phyloP scores from a whole-genome alignment of 2,797 vertebrate genomes.

The Chelon auratus region DNA sequence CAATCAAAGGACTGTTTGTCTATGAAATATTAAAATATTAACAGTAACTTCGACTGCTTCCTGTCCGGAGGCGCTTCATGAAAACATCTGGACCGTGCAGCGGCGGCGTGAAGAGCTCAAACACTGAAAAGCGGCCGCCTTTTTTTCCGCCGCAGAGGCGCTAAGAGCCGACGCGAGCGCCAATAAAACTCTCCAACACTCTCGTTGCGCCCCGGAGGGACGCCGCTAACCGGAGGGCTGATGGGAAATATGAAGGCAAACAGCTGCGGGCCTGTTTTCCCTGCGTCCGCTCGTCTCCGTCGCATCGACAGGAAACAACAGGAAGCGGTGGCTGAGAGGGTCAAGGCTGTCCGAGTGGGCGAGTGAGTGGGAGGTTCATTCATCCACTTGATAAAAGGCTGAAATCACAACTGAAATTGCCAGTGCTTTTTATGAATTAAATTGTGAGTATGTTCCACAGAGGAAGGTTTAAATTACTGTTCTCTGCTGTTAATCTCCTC shows the following conservation, averaged over 20 bases:
- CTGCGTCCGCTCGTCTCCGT: conserved; percentile 49
- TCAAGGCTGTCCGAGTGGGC: conserved; percentile 36
- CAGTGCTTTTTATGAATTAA: background rate
- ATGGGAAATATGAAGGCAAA: conserved; percentile 55
- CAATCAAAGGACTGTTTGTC: too few relatives aligned
- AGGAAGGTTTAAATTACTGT: too few relatives aligned
- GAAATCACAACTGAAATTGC: background rate
- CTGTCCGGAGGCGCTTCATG: background rate
- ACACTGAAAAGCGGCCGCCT: conserved; percentile 2
- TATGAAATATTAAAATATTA: too few relatives aligned
- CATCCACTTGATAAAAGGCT: conserved; percentile 3
- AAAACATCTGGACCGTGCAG: background rate
- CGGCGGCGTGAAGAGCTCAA: conserved; percentile 9
- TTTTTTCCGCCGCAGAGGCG: conserved; percentile 3
- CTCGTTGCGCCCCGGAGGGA: conserved; percentile 16
- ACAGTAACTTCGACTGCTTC: too few relatives aligned
- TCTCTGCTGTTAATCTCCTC: too few relatives aligned
- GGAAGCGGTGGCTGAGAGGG: conserved; percentile 62
- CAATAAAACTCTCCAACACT: conserved; percentile 36
- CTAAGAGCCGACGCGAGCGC: conserved; percentile 28
- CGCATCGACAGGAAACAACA: conserved; percentile 70
- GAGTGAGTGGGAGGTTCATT: conserved; percentile 34
- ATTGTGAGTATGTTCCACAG: background rate
- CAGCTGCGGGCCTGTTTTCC: conserved; percentile 32
- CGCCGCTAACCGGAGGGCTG: background rate